A percentile compares a stretch with the other conserved stretches of the same genome.
Conservation (phyloP, 2,113 vertebrate genomes). For the Patagioenas fasciata region DNA sequence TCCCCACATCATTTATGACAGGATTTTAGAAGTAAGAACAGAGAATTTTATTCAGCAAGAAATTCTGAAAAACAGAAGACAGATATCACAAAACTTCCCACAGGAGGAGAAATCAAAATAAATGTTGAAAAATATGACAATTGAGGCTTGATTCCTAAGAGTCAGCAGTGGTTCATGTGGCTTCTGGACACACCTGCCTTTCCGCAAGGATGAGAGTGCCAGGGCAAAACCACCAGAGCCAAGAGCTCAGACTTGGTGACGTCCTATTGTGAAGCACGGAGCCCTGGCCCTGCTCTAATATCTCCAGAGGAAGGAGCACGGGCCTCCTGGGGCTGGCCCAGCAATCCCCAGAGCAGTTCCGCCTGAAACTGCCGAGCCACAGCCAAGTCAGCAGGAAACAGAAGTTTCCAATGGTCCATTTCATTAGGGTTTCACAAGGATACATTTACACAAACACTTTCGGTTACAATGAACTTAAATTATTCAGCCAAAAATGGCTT, state of each 20-base stretch:
- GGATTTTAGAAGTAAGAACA: neutral
- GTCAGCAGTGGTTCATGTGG: fast-evolving
- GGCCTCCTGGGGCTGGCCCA: neutral
- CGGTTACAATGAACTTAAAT: neutral
- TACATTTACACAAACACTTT: neutral
- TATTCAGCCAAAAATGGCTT: neutral
- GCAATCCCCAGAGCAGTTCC: neutral
- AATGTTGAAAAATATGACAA: neutral
- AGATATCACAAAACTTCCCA: neutral
- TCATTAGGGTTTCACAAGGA: neutral
- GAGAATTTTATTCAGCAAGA: neutral
- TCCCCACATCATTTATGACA: neutral
- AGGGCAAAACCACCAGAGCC: neutral
- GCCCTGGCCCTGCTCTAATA: neutral
- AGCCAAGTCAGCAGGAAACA: neutral
- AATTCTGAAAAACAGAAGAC: neutral
- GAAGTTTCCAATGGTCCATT: neutral
- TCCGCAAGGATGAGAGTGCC: fast-evolving
- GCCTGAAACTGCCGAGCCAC: neutral
- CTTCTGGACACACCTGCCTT: neutral
- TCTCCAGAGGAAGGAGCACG: neutral
- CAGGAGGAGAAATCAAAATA: neutral
- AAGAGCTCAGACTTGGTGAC: neutral
- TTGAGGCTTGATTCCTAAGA: neutral
- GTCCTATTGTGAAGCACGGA: neutral